Conservation (phyloP, 1,140 invertebrate species). For the Pseudoatta argentina region DNA sequence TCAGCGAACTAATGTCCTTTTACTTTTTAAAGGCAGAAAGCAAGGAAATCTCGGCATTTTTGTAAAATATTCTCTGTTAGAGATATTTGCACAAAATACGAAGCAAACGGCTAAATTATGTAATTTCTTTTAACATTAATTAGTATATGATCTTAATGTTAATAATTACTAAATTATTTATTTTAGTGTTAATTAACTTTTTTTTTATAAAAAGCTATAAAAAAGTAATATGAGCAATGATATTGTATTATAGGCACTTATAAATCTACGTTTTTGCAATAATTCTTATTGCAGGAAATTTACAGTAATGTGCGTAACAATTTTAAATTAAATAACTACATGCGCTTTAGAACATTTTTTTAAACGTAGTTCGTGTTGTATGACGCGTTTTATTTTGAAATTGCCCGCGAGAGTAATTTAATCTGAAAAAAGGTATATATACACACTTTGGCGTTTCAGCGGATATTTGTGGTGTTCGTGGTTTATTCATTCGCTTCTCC, state of each 20-base stretch:
- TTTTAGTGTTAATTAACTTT: background rate
- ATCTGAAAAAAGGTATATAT: constrained; percentile 41
- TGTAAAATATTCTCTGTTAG: too few species aligned
- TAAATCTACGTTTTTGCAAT: constrained; percentile 1
- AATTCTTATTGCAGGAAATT: background rate
- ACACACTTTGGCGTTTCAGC: constrained; percentile 17
- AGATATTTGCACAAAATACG: background rate
- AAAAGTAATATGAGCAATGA: background rate
- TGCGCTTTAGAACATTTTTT: constrained; percentile 24
- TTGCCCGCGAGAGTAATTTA: constrained; percentile 38
- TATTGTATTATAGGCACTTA: background rate
- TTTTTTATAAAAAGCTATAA: background rate
- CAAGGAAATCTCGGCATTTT: background rate
- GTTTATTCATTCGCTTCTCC: constrained; percentile 41
- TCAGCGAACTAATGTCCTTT: constrained; percentile 17
- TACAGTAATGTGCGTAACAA: background rate
- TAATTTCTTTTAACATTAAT: background rate
- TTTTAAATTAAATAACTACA: constrained; percentile 22
- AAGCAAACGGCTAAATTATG: background rate
- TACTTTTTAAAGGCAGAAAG: constrained; percentile 28
- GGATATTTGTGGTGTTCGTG: constrained; percentile 38
- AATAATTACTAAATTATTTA: background rate
- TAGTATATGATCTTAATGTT: background rate
- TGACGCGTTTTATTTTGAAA: constrained; percentile 45
- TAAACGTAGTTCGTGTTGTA: background rate